These are phyloP conservation scores for Campylomormyrus numenius DNA, from an alignment of 2,113 vertebrate species.

Conservation along the genomic window DNA sequence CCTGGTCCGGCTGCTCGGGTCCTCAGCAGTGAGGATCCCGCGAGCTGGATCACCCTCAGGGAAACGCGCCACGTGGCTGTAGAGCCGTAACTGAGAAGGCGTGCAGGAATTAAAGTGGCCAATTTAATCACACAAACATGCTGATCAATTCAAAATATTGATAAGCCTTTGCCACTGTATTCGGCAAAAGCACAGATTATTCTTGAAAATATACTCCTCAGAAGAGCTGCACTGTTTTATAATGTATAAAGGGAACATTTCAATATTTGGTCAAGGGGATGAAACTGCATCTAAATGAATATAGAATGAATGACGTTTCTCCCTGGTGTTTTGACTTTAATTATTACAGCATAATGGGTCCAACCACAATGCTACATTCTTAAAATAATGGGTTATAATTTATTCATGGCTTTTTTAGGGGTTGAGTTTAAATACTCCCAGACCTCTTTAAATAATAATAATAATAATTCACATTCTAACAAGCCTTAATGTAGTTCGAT, in stretches of 20 bases:
- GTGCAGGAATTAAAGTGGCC: background rate
- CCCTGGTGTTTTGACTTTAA: slow-evolving; percentile 5
- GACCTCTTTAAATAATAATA: slow-evolving; percentile 13
- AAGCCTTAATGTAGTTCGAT: background rate
- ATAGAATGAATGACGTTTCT: background rate
- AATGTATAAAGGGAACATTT: background rate
- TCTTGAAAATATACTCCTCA: background rate
- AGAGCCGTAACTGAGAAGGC: background rate
- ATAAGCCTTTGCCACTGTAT: background rate
- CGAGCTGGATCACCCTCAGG: no score
- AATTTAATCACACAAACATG: background rate
- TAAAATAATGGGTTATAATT: slow-evolving; percentile 5
- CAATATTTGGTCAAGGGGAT: background rate
- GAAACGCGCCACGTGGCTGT: no score
- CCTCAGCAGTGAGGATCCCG: no score
- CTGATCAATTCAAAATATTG: background rate
- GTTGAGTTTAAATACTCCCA: slow-evolving; percentile 11
- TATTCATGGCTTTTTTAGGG: slow-evolving; percentile 11
- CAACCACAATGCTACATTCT: background rate
- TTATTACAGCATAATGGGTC: slow-evolving; percentile 7
- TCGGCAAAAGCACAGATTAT: background rate
- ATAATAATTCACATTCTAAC: background rate
- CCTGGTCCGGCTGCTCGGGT: no score
- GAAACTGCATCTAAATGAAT: background rate
- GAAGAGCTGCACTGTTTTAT: background rate